Evolutionary conservation across 1,140 invertebrate genomes (phyloP).

Genomic region (Zaprionus lachaisei): DNA sequence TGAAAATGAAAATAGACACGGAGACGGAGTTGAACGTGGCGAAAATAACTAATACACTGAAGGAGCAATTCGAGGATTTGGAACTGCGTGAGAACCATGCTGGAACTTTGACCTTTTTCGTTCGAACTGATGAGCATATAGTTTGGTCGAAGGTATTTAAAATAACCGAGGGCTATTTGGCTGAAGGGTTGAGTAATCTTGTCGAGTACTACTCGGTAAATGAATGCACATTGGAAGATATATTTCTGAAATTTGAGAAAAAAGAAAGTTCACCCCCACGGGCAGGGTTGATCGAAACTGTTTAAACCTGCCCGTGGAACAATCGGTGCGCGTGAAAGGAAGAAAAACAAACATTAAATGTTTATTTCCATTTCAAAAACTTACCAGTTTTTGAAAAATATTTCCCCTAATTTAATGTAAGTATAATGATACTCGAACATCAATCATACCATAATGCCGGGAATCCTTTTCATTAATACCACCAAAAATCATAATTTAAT

Average conservation of each 20-base stretch:
- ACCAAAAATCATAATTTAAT: neutral
- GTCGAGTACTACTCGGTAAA: constrained; percentile 81
- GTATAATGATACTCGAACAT: neutral
- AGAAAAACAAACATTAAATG: neutral
- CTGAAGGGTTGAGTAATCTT: constrained; percentile 31
- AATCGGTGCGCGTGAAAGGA: too few species aligned
- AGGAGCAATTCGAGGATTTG: constrained; percentile 46
- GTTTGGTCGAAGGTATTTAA: constrained; percentile 77
- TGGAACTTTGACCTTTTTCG: constrained; percentile 75
- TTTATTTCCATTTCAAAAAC: neutral
- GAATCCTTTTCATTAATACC: neutral
- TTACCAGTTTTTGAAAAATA: too few species aligned
- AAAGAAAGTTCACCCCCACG: constrained; percentile 30
- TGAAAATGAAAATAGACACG: constrained; percentile 73
- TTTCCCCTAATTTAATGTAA: too few species aligned
- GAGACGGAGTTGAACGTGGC: constrained; percentile 57
- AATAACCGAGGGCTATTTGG: constrained; percentile 50
- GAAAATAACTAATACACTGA: constrained; percentile 58
- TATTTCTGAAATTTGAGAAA: constrained; percentile 78
- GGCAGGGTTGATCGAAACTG: constrained; percentile 22
- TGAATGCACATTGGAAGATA: constrained; percentile 82
- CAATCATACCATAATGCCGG: neutral
- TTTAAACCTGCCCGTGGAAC: constrained; percentile 15
- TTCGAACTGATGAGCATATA: constrained; percentile 62
- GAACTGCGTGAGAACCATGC: constrained; percentile 74